These are phyloP conservation scores for Drosophila sproati DNA, from an alignment of 1,140 invertebrate species.

Conservation along the genomic window DNA sequence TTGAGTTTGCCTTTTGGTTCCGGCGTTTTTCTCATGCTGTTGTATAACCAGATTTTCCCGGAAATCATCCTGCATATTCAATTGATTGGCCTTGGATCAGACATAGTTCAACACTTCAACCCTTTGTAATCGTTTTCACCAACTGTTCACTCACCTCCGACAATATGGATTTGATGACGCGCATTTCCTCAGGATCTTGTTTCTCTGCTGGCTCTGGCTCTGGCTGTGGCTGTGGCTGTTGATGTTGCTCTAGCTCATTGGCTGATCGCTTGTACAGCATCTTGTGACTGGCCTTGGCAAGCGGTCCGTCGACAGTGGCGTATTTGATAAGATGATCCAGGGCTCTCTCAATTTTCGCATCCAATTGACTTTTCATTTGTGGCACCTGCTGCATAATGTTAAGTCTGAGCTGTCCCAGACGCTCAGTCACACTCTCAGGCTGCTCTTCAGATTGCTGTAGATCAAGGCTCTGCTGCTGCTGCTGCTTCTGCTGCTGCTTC, in stretches of 20 bases:
- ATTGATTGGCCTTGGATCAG: conserved; percentile 27
- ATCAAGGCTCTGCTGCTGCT: conserved; percentile 14
- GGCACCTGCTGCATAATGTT: conserved; percentile 59
- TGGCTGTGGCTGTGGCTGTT: conserved; percentile 5
- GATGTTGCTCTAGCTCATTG: neutral
- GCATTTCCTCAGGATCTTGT: conserved; percentile 32
- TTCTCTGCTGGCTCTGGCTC: too few relatives aligned
- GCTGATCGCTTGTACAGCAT: conserved; percentile 51
- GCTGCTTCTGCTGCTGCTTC: conserved; percentile 29
- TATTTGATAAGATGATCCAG: conserved; percentile 59
- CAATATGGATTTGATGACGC: conserved; percentile 66
- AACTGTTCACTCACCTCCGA: conserved; percentile 53
- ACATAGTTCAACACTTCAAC: neutral
- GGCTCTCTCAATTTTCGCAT: conserved; percentile 66
- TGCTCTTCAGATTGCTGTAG: conserved; percentile 22
- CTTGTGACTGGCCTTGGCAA: conserved; percentile 66
- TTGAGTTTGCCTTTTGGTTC: neutral
- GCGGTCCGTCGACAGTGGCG: conserved; percentile 52
- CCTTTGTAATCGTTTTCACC: neutral
- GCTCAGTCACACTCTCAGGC: conserved; percentile 26
- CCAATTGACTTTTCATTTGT: conserved; percentile 62
- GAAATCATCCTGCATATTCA: conserved; percentile 69
- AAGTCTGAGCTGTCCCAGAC: conserved; percentile 51
- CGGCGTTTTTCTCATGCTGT: conserved; percentile 22
- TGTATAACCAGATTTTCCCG: conserved; percentile 65